A percentile compares a stretch with the other conserved stretches of the same genome.
Evolutionary conservation across 2,113 vertebrate species (phyloP).

Genomic region (Trematomus loennbergii): DNA sequence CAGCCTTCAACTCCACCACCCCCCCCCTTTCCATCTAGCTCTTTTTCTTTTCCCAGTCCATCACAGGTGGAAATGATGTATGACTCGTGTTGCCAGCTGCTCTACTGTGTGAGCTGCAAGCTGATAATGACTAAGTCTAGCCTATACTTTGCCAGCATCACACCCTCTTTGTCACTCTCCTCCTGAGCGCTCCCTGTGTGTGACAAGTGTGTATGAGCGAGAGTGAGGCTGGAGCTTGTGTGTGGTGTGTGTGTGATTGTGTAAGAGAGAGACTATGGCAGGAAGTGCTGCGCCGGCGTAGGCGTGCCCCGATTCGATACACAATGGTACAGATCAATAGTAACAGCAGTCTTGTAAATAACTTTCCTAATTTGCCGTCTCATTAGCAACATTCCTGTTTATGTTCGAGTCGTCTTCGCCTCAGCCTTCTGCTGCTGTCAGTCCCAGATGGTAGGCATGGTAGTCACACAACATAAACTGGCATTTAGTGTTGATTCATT

Average conservation of each 20-base stretch:
- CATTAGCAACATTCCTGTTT: constrained; percentile 68
- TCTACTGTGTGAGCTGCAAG: constrained; percentile 65
- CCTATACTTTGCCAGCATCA: constrained; percentile 51
- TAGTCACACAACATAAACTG: constrained; percentile 73
- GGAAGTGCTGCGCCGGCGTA: neutral
- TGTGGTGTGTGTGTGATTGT: neutral
- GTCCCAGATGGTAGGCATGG: constrained; percentile 76
- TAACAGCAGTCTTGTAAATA: constrained; percentile 68
- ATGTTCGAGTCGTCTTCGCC: constrained; percentile 54
- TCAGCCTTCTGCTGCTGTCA: constrained; percentile 73
- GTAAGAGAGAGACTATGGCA: neutral
- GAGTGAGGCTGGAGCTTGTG: constrained; percentile 2
- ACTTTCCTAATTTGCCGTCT: constrained; percentile 73
- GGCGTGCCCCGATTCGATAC: neutral
- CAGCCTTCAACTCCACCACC: neutral
- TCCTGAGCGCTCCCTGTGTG: constrained; percentile 36
- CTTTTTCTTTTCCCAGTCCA: constrained; percentile 28
- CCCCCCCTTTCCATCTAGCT: neutral
- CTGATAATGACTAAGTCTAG: constrained; percentile 74
- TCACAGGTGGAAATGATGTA: constrained; percentile 77
- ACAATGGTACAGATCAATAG: constrained; percentile 61
- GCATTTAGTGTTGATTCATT: constrained; percentile 68
- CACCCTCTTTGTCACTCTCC: constrained; percentile 57
- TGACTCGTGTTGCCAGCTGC: constrained; percentile 63
- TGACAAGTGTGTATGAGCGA: constrained; percentile 53